Evolutionary conservation across 2,888 invertebrate genomes (phyloP), one percentile per base, ranked within the genome.

Genomic region (Pocota personata): DNA sequence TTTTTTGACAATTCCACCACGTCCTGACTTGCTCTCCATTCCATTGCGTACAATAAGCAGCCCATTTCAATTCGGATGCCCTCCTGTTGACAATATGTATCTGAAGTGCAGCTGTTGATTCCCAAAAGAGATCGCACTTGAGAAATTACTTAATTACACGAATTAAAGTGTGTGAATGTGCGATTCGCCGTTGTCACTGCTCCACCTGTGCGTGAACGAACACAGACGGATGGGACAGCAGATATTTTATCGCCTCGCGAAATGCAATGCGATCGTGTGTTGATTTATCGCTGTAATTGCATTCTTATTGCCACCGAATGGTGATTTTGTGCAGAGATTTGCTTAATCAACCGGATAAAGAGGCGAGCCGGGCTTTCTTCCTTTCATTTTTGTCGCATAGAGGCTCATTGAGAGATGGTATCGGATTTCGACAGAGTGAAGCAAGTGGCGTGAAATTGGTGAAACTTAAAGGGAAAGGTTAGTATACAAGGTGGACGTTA

Each of bases 81-180:
- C 24, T 82, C 19, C 60, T 64, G 79, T 84, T 80, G 80, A 84
- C 75, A 79, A 60, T 58, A 32, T 37, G 50, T 19, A 55, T 43
- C 46, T 24, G 30, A 55, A n/a, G 8, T 46, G 67, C 79, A 79
- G 79, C 80, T 84, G 84, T 66, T 84, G 55, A 46, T 60, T 32
- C 16, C 57, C 58, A 71, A 76, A 71, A 58, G 32, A 76, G 69
- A 82, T 77, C 71, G 64, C 84, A 80, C 72, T 82, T 86, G 82
- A 82, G 62, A 77, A 86, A 86, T 86, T 86, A 86, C 86, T 86
- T 86, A 86, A 86, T 86, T 86, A 86, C 86, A 80, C 55, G 82
- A 77, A 72, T 82, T 82, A 82, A 82, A 43, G 71, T 48, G 43
- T 21, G 69, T 35, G 72, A 73, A 58, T 75, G 67, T 27, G 46